These are phyloP conservation scores for Lucilia sericata DNA, from an alignment of 1,140 invertebrate species.

Conservation along the genomic window DNA sequence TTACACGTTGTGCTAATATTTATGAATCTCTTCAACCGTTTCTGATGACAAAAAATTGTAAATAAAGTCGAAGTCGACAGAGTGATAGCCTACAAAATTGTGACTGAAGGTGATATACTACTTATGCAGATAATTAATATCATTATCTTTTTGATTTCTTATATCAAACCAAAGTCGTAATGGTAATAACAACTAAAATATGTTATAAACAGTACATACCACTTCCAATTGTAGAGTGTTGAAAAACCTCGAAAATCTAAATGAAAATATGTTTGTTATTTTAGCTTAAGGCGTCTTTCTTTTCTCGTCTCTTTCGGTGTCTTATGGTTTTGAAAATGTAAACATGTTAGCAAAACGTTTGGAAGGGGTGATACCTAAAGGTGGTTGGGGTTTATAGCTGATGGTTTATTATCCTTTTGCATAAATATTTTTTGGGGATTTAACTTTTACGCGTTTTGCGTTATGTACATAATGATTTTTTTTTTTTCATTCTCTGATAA, in stretches of 20 bases:
- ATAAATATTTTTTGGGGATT: slow-evolving; percentile 46
- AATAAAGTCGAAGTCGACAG: not conserved
- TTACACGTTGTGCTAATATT: slow-evolving; percentile 36
- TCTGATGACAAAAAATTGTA: not conserved
- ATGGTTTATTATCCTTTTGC: slow-evolving; percentile 37
- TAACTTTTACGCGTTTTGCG: slow-evolving; percentile 42
- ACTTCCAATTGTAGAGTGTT: not conserved
- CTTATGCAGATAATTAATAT: too few species aligned
- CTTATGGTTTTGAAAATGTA: slow-evolving; percentile 17
- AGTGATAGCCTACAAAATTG: too few species aligned
- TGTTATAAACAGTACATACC: too few species aligned
- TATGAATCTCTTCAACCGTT: slow-evolving; percentile 34
- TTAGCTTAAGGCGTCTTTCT: not conserved
- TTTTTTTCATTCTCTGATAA: slow-evolving; percentile 24
- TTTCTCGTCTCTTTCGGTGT: not conserved
- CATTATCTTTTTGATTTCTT: too few species aligned
- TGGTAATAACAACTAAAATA: too few species aligned
- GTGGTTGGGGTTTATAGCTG: not conserved
- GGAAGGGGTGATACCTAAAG: not conserved
- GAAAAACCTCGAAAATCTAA: not conserved
- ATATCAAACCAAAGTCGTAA: too few species aligned
- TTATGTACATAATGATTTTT: not conserved
- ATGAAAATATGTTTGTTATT: slow-evolving; percentile 20
- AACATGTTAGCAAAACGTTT: not conserved
- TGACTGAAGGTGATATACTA: too few species aligned